These are phyloP conservation scores for Triplophysa bombifrons DNA, from an alignment of 2,797 vertebrate genomes.

Conservation along the genomic window DNA sequence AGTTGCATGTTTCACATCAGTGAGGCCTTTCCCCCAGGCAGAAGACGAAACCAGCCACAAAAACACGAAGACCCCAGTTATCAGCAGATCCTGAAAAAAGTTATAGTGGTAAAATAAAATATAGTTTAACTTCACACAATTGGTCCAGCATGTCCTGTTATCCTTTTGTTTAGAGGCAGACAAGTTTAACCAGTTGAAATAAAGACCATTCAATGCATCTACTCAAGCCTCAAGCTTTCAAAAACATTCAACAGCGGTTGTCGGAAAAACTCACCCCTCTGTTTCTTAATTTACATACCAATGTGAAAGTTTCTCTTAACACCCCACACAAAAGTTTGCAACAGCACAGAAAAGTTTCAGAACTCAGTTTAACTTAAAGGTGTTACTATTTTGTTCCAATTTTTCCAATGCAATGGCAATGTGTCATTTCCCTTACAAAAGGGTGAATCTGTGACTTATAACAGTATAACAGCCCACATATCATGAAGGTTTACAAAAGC, in stretches of 20 bases:
- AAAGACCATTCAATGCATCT: not conserved
- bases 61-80: conserved; percentile 80
- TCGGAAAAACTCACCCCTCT: conserved; percentile 46
- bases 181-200: not conserved
- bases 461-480: not conserved
- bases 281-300: conserved; percentile 64
- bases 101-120: not conserved
- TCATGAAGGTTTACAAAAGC: not conserved
- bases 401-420: not conserved
- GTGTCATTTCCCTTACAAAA: not conserved
- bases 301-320: conserved; percentile 45
- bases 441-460: not conserved
- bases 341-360: not conserved
- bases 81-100: conserved; percentile 74
- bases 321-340: not conserved
- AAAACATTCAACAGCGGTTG: conserved; percentile 22
- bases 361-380: not conserved
- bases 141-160: not conserved
- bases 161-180: not conserved
- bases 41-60: conserved; percentile 85
- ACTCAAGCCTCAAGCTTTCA: not conserved
- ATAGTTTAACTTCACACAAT: too few species aligned
- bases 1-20: conserved; percentile 76
- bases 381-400: not conserved
- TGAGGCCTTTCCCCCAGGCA: conserved; percentile 84